Evolutionary conservation across 2,113 vertebrate species (phyloP), one percentile per base, ranked within the genome.

Genomic region (Rhipidura dahli): DNA sequence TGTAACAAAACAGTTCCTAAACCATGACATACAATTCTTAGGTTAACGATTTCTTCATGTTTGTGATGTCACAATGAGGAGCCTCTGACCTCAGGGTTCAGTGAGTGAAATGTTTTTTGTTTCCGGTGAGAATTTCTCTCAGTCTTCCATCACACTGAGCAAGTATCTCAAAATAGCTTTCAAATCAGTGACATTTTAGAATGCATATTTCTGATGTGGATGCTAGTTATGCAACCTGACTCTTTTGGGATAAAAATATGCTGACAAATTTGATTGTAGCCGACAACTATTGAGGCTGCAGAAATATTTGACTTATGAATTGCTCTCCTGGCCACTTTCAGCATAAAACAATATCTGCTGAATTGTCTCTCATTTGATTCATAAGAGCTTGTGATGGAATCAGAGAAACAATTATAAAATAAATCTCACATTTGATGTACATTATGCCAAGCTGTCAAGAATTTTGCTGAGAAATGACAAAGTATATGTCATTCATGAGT

Each of bases 151-250:
- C 63, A 60, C 66, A 49, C 40, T 6, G 1, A 72, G 19, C 19
- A 90, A 71, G 71, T 26, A 60, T 44, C 49, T 93, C 66, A 85
- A 88, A 93, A 69, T 10, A 92, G 54, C 66, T 77, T 88, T 86
- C 72, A 92, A 96, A 85, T 60, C 63, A 86, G 75, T 88, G 89
- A 86, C 89, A 73, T 83, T 96, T 94, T 56, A 26, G 50, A 88
- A 80, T 83, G 59, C 8, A 61, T 72, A 60, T 76, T 86, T 83
- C 69, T 83, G 66, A 66, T 86, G 59, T 44, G 28, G 14, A 80
- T 88, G 53, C 1, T 77, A 69, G 89, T 94, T 90, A 95, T 57
- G 76, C 30, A 96, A 83, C 51, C 44, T 80, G 63, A 71, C 37
- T 77, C 49, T 69, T 83, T n/a, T 2, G 26, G 13, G 45, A 80